Base-by-base conservation (phyloP, 2,113 vertebrate genomes). In the Neodon shergylaensis region DNA sequence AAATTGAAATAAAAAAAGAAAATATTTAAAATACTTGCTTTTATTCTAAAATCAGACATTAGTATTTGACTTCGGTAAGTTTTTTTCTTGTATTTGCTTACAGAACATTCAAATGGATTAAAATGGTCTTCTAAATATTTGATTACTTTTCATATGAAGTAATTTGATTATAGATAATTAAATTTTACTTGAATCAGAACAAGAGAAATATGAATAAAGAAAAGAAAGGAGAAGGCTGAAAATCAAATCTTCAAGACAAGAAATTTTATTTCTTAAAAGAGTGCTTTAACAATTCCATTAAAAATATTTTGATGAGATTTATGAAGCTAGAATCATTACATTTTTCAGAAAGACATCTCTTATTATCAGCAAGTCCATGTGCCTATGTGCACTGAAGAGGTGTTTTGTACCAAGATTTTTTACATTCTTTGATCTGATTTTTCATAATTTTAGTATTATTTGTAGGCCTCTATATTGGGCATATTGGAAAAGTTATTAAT, bases 71-170 rank as follows among this genome's bases (percentile, higher is more conserved):
- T 73, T 88, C 44, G 33, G 5, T 87, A 68, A 82, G 4, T 68
- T 58, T 73, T 49, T 95, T 39, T 81, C 13, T 7, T 83, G 1
- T 83, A 63, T 83, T 82, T 83, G 7, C 24, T 83, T 83, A 81
- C 42, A 72, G 68, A 94, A 90, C 65, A 91, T 7, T 79, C n/a
- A 13, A 28, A 31, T 14, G 86, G 4, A 31, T 47, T 11, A 90
- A 90, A 96, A 87, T 72, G 68, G 9, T 82, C 89, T 49, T 36
- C 47, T 54, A 92, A 83, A 78, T 44, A 84, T 83, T 33, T 28
- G 3, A 42, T 76, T 21, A 82, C 49, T 70, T 39, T 82, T 42
- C 42, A 52, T 31, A 70, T 54, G 14, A 79, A 28, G 39, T 33
- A 74, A 91, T 65, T 79, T 95, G 44, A 88, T 66, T 81, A 11